These are phyloP conservation scores for Heterodera schachtii DNA, from an alignment of 1,140 invertebrate genomes.

Conservation along the genomic window DNA sequence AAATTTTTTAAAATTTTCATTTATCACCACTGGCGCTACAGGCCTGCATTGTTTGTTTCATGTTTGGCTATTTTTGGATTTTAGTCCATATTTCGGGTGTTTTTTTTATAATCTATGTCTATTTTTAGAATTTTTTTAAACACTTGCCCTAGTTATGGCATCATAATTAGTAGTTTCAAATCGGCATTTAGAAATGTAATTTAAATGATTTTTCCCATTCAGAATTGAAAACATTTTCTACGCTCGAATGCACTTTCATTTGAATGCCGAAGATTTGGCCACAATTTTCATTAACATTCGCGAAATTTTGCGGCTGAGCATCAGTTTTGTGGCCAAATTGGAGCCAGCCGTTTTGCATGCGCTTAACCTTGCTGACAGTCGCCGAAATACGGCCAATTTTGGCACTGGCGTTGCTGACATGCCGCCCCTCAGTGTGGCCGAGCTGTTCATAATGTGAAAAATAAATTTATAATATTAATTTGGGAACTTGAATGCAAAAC, in stretches of 20 bases:
- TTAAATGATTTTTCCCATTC: not conserved
- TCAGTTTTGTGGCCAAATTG: constrained; percentile 34
- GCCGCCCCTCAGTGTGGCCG: constrained; percentile 16
- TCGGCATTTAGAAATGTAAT: not conserved
- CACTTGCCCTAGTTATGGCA: too few relatives aligned
- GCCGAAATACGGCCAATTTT: not conserved
- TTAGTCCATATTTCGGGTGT: too few relatives aligned
- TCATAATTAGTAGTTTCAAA: too few relatives aligned
- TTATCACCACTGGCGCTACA: too few relatives aligned
- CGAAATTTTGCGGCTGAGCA: constrained; percentile 35
- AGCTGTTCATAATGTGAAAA: constrained; percentile 31
- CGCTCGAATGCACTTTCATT: constrained; percentile 68
- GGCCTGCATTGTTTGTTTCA: too few relatives aligned
- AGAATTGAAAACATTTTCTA: constrained; percentile 79
- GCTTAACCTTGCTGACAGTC: constrained; percentile 65
- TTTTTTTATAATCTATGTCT: too few relatives aligned
- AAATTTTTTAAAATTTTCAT: too few relatives aligned
- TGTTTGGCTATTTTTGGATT: too few relatives aligned
- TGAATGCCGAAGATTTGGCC: constrained; percentile 31
- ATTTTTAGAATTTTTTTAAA: too few relatives aligned
- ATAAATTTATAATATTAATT: not conserved
- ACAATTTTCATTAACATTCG: constrained; percentile 52
- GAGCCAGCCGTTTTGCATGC: constrained; percentile 34
- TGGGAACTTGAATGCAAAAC: too few relatives aligned
- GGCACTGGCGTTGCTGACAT: not conserved